Evolutionary conservation across 2,888 invertebrate genomes (phyloP), one percentile per base, ranked within the genome.

Genomic region (Sylvicola cinctus): DNA sequence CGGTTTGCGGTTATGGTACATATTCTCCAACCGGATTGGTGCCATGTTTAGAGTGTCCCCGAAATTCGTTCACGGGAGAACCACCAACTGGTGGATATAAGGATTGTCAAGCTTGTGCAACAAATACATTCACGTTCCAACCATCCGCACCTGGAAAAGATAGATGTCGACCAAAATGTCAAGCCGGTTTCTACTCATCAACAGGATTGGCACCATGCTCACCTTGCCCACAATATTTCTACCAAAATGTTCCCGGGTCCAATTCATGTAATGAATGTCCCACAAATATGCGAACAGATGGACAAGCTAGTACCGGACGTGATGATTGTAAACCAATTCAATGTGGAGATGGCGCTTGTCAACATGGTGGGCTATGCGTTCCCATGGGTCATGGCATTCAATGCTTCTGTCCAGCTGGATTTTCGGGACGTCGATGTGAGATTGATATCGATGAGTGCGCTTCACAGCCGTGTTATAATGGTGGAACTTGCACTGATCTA

Each of bases 1-100:
- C 93, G 2, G 90, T 91, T 10, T 95, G 93, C 50, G 93, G 93
- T 14, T 90, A 79, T 49, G 95, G 95, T 38, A 93, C 91, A 15
- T 93, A 88, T 55, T 91, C 90, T 2, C 87, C 87, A 30, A 90
- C 88, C 12, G 91, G 91, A 31, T 64, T 93, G 44, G 87, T 87
- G 4, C 85, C 91, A 14, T 95, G 95, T 51, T 62, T 88, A 38
- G 88, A 91, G 54, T 95, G 95, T 58, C 85, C 91, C 3, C 69
- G 85, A 43, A 88, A 90, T 49, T 88, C 87, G 40, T 93, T 75
- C 55, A 83, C 83, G 2, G 71, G 74, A 2, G 78, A 81, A 54
- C 88, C 90, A 39, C 88, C 90, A 10, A 70, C 76, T 2, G 84
- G 81, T 35, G 90, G 90, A 16, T 90, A 80, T 55, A 88, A 85